Conservation (phyloP, 2,797 vertebrate species). For the Cynopterus sphinx region DNA sequence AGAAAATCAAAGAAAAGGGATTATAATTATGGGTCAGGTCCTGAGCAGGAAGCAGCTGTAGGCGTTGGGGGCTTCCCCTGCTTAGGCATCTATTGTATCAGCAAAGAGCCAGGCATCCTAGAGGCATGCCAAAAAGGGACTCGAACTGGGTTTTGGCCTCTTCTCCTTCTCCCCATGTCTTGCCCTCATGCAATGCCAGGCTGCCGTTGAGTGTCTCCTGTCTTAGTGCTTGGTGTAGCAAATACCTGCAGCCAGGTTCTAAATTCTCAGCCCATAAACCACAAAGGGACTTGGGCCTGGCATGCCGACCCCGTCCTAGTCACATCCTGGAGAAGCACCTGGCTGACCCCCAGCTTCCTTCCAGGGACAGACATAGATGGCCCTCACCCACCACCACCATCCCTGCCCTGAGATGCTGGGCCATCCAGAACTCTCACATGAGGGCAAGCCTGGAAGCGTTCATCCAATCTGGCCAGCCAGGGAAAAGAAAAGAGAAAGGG, state of each 20-base stretch:
- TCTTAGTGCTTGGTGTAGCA: neutral
- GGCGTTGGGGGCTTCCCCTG: neutral
- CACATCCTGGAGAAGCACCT: neutral
- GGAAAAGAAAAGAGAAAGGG: neutral
- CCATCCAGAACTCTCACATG: neutral
- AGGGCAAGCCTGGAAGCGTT: neutral
- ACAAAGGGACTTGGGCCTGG: neutral
- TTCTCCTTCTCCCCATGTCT: neutral
- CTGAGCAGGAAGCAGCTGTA: neutral
- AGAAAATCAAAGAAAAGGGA: slow-evolving; percentile 75
- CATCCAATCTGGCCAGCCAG: neutral
- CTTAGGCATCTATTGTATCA: neutral
- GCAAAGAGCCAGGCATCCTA: slow-evolving; percentile 1
- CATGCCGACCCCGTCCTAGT: neutral
- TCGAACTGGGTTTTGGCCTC: neutral
- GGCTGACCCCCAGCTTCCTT: neutral
- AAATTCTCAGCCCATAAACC: neutral
- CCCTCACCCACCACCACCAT: neutral
- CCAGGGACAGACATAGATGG: too few species aligned
- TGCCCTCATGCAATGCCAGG: neutral
- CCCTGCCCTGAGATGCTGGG: neutral
- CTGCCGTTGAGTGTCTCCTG: neutral
- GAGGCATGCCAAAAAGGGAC: neutral
- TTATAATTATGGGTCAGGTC: slow-evolving; percentile 74
- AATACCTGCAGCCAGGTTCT: neutral